Base-by-base conservation (phyloP, 2,888 invertebrate species). In the Plebejus melissa region DNA sequence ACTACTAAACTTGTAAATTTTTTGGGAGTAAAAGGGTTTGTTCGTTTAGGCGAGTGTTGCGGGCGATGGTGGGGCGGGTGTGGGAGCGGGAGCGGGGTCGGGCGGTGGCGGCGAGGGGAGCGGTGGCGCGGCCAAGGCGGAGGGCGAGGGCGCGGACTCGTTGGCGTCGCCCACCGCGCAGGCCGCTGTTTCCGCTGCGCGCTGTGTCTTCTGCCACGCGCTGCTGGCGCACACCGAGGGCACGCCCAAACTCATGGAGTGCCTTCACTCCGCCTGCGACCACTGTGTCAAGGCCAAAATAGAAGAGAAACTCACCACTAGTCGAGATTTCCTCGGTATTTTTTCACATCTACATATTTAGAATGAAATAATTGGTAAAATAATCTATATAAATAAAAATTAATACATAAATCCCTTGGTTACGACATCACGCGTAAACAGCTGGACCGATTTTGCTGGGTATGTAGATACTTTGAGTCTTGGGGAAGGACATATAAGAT, bases 261-360 rank as follows among this genome's bases (percentile, higher is more conserved):
- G 98, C 87, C 94, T 98, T 80, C 98, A 98, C 88, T 96, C 97
- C 75, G 96, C 97, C 77, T 98, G 98, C 87, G 94, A 95, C 76
- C 94, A 95, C 78, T 98, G 98, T 90, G 91, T 97, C 81, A 95
- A 94, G 80, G 94, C 95, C 77, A 97, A 96, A 88, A 89, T 96
- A 46, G 91, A 93, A 32, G 93, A 93, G 82, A 87, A 87, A 69
- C 88, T 88, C 69, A 84, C 88, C 60, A 83, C 82, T 80, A 86
- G 86, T 74, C 82, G 90, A 76, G 93, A 94, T 80, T 93, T 89
- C 78, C 80, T 91, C 76, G 90, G 93, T 93, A 79, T 22, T 70
- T 41, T 69, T 9, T 36, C 13, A 69, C 32, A 46, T 46, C 46
- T 46, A 46, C 46, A 46, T 46, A 46, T 46, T 46, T 46, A 3